Conservation (phyloP, 2,797 vertebrate species). For the Octomys mimax region DNA sequence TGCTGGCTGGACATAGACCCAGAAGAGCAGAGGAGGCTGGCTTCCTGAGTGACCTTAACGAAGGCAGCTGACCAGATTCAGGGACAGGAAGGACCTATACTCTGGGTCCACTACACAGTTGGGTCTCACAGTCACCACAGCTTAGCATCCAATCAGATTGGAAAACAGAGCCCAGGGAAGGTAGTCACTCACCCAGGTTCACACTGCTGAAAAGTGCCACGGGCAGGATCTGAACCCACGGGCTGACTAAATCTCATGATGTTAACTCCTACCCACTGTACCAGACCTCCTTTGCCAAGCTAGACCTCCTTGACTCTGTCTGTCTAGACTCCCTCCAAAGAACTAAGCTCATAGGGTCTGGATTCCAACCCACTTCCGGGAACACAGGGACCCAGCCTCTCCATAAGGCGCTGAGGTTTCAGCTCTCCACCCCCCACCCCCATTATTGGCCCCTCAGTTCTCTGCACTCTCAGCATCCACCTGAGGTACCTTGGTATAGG, state of each 20-base stretch:
- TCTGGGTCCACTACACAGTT: background rate
- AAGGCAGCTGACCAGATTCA: background rate
- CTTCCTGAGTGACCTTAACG: too few species aligned
- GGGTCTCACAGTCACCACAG: background rate
- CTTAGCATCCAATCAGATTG: background rate
- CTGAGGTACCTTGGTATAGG: slow-evolving; percentile 92
- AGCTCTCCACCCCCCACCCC: background rate
- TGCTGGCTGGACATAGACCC: background rate
- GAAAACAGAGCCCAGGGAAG: background rate
- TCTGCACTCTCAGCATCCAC: background rate
- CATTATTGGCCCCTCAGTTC: rapidly evolving
- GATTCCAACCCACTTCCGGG: background rate
- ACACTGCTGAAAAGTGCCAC: background rate
- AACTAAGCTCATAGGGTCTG: background rate
- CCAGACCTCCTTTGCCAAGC: background rate
- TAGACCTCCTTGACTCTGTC: background rate
- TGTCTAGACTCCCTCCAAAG: background rate
- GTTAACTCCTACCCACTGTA: background rate
- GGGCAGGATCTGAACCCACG: background rate
- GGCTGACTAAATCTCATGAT: background rate
- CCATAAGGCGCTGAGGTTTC: background rate
- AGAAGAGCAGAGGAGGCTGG: background rate
- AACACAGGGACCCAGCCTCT: background rate
- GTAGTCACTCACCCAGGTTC: background rate
- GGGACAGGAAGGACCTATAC: background rate